Evolutionary conservation across 2,797 vertebrate genomes (phyloP).

Genomic region (Peromyscus nudipes): DNA sequence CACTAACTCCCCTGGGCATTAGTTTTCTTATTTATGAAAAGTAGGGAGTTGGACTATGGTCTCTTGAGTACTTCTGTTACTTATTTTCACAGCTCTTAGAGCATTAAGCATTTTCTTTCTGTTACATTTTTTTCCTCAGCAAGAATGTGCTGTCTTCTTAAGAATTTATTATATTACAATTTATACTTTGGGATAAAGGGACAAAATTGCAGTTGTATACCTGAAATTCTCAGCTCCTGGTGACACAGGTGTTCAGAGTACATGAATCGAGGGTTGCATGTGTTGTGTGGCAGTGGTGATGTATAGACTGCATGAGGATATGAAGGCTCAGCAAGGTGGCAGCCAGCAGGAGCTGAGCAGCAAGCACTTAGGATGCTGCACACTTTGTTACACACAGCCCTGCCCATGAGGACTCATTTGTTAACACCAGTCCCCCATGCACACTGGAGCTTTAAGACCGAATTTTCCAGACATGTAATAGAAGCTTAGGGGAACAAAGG

Average conservation of each 20-base stretch:
- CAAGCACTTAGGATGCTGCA: background rate
- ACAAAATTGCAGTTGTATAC: slow-evolving; percentile 64
- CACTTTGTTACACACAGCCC: background rate
- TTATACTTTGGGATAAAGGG: slow-evolving; percentile 25
- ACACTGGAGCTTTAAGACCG: background rate
- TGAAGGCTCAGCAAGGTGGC: background rate
- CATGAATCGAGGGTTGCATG: background rate
- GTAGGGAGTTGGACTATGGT: slow-evolving; percentile 1
- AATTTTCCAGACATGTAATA: slow-evolving; percentile 19
- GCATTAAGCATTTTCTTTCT: slow-evolving; percentile 49
- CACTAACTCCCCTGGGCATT: slow-evolving; percentile 49
- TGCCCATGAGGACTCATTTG: background rate
- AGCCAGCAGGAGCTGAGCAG: background rate
- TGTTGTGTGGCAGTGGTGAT: background rate
- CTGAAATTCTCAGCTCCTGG: slow-evolving; percentile 43
- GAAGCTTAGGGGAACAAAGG: slow-evolving; percentile 15
- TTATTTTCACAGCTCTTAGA: slow-evolving; percentile 34
- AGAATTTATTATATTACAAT: slow-evolving; percentile 66
- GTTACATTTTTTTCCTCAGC: slow-evolving; percentile 28
- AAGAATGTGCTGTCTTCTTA: slow-evolving; percentile 59
- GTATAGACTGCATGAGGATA: background rate
- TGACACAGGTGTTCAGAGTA: background rate
- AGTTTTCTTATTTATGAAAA: slow-evolving; percentile 57
- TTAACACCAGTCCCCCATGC: background rate
- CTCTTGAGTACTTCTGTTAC: background rate